Percentiles rank a stretch among this genome's conserved stretches.
Evolutionary conservation across 2,113 vertebrate species (phyloP).

Genomic region (Trinectes maculatus): DNA sequence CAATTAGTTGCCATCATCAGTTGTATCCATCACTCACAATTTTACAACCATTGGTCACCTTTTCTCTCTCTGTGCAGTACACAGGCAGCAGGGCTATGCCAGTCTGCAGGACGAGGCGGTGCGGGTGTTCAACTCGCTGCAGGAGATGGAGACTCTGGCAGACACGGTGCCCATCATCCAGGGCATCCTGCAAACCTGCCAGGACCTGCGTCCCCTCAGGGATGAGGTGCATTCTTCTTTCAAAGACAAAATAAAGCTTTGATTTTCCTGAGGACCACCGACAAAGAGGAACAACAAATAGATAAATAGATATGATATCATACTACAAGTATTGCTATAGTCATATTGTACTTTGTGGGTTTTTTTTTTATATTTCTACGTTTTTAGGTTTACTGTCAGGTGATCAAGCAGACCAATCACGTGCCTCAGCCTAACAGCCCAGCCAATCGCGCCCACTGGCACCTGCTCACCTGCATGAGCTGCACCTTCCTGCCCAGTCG

Average conservation of each 20-base stretch:
- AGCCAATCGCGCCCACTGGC: slow-evolving; percentile 91
- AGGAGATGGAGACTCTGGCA: slow-evolving; percentile 91
- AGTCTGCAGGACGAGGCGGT: slow-evolving; percentile 94
- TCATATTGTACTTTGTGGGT: neutral
- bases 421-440: slow-evolving; percentile 89
- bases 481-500: slow-evolving; percentile 92
- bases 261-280: no score
- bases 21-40: no score
- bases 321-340: no score
- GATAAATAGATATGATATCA: no score
- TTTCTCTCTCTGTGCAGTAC: slow-evolving; percentile 75
- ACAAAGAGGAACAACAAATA: no score
- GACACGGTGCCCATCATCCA: slow-evolving; percentile 93
- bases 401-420: slow-evolving; percentile 96
- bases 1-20: no score
- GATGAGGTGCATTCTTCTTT: slow-evolving; percentile 86
- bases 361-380: neutral
- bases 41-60: neutral
- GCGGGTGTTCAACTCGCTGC: slow-evolving; percentile 93
- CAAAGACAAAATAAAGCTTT: no score
- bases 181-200: slow-evolving; percentile 94
- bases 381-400: slow-evolving; percentile 88
- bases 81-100: slow-evolving; percentile 90
- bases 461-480: slow-evolving; percentile 92
- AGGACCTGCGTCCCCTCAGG: slow-evolving; percentile 89